Conservation (phyloP, 2,888 invertebrate species). For the Drosophila acutilabella region DNA sequence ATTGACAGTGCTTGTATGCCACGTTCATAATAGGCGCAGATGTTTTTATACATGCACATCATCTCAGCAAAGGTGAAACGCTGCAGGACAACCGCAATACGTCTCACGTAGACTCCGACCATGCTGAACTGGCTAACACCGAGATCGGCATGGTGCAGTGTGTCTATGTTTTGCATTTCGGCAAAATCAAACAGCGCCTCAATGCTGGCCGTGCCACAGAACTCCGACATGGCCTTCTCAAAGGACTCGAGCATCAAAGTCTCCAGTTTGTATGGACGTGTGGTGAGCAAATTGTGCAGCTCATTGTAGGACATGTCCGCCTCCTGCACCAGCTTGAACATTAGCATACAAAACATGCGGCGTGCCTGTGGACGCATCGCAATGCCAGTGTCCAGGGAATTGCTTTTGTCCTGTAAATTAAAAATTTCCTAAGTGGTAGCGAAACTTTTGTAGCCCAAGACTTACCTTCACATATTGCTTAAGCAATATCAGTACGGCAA, state of each 20-base stretch:
- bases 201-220: conserved; percentile 86
- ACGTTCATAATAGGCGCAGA: conserved; percentile 88
- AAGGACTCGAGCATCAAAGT: conserved; percentile 85
- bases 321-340: conserved; percentile 91
- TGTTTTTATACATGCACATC: conserved; percentile 90
- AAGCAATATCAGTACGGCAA: conserved; percentile 91
- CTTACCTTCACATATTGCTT: conserved; percentile 90
- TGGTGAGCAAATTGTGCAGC: conserved; percentile 87
- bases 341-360: conserved; percentile 92
- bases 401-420: conserved; percentile 77
- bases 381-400: conserved; percentile 75
- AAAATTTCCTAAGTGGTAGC: background rate
- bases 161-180: conserved; percentile 88
- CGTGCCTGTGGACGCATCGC: conserved; percentile 87
- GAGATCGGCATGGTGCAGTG: conserved; percentile 86
- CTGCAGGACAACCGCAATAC: conserved; percentile 93
- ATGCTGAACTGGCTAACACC: conserved; percentile 84
- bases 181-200: conserved; percentile 89
- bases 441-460: background rate
- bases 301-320: conserved; percentile 91
- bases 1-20: conserved; percentile 78
- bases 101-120: conserved; percentile 92
- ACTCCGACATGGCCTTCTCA: conserved; percentile 87
- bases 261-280: conserved; percentile 81
- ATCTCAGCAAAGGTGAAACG: conserved; percentile 94